These are phyloP conservation scores for Caerostris extrusa DNA, from an alignment of 1,140 invertebrate genomes.

Conservation along the genomic window DNA sequence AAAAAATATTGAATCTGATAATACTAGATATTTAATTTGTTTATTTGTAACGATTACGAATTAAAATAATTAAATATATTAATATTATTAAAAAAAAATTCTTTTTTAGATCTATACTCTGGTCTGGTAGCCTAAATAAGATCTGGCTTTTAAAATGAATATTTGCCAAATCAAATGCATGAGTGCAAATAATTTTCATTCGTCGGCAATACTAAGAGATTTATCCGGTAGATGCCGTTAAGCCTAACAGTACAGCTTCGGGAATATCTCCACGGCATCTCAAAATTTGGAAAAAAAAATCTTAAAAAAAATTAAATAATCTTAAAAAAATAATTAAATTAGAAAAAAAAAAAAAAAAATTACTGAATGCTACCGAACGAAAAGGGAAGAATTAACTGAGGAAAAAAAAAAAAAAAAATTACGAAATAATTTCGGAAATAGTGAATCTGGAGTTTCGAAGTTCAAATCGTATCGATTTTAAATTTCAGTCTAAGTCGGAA, in stretches of 20 bases:
- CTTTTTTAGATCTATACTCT: not conserved
- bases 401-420: not conserved
- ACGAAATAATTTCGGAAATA: not conserved
- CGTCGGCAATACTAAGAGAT: not conserved
- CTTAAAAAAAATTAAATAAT: not conserved
- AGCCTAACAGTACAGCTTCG: slow-evolving; percentile 5
- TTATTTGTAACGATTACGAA: not conserved
- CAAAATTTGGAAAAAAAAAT: not conserved
- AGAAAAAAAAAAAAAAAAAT: not conserved
- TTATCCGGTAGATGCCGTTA: not conserved
- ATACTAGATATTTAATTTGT: no score
- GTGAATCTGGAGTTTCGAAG: not conserved
- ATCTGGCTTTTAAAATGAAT: not conserved
- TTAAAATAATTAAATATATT: not conserved
- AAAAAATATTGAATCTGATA: no score
- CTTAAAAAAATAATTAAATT: not conserved
- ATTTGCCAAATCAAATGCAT: not conserved
- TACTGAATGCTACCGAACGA: not conserved
- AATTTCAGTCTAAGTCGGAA: not conserved
- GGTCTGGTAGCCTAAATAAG: not conserved
- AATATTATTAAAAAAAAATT: not conserved
- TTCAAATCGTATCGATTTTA: not conserved
- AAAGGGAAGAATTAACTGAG: not conserved
- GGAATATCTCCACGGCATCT: not conserved
- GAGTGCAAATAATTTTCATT: not conserved